Percentiles rank a stretch among this genome's conserved stretches.
These are phyloP conservation scores for Plemyria rubiginata DNA, from an alignment of 2,888 invertebrate genomes.

Conservation along the genomic window DNA sequence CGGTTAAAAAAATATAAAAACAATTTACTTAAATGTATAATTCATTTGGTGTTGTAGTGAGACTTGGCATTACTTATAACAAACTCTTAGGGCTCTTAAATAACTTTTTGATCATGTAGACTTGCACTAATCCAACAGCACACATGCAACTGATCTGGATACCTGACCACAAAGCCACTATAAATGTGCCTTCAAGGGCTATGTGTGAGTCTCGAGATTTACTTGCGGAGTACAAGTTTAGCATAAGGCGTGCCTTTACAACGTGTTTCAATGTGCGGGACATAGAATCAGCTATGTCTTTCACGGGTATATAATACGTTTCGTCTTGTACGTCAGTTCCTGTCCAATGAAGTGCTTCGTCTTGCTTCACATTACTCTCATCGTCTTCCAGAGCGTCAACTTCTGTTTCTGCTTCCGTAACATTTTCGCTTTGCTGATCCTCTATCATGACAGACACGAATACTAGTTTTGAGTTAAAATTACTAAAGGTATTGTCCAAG, in stretches of 20 bases:
- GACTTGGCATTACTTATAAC: background rate
- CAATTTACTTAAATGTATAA: too few species aligned
- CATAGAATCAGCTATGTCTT: slow-evolving; percentile 86
- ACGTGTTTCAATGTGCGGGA: slow-evolving; percentile 86
- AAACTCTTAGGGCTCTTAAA: slow-evolving; percentile 50
- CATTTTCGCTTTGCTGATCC: slow-evolving; percentile 73
- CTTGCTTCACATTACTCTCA: slow-evolving; percentile 59
- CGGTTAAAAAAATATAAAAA: too few species aligned
- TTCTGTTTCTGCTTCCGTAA: slow-evolving; percentile 48
- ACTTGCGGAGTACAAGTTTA: slow-evolving; percentile 88
- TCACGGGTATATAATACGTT: slow-evolving; percentile 71
- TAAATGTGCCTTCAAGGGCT: slow-evolving; percentile 91
- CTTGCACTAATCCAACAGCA: slow-evolving; percentile 89
- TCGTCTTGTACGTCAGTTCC: slow-evolving; percentile 59
- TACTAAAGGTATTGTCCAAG: slow-evolving; percentile 93
- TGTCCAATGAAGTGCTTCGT: slow-evolving; percentile 68
- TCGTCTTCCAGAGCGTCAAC: slow-evolving; percentile 47
- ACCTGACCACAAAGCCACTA: slow-evolving; percentile 92
- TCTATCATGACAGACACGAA: slow-evolving; percentile 91
- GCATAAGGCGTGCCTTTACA: slow-evolving; percentile 86
- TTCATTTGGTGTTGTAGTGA: too few species aligned
- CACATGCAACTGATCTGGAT: slow-evolving; percentile 90
- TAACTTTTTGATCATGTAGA: slow-evolving; percentile 89
- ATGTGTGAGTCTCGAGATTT: slow-evolving; percentile 93
- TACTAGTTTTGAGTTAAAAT: slow-evolving; percentile 91